These are phyloP conservation scores for Hirtodrosophila trivittata DNA, from an alignment of 2,888 invertebrate species.

Conservation along the genomic window DNA sequence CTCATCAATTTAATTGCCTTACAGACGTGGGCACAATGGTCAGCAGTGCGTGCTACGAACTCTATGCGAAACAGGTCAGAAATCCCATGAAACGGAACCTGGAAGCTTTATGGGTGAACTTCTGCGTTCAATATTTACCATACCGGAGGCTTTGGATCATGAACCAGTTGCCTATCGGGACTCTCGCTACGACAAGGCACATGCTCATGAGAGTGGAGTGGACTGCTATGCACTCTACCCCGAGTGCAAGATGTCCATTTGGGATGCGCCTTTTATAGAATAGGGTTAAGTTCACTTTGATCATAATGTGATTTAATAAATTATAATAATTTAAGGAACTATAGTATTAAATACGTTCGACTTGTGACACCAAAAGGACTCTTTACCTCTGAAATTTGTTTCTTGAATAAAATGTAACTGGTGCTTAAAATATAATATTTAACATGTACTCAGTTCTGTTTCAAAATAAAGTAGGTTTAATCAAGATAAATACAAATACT, in stretches of 20 bases:
- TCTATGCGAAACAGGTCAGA: slow-evolving; percentile 85
- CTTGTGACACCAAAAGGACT: no score
- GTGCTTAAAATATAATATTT: no score
- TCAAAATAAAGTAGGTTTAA: no score
- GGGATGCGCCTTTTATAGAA: slow-evolving; percentile 80
- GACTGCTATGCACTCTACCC: slow-evolving; percentile 76
- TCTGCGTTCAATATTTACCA: slow-evolving; percentile 82
- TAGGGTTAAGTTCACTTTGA: slow-evolving; percentile 26
- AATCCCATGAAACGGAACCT: slow-evolving; percentile 74
- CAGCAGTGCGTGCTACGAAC: slow-evolving; percentile 85
- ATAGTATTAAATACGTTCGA: no score
- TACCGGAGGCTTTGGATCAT: slow-evolving; percentile 77
- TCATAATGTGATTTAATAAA: no score
- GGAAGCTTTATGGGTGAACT: slow-evolving; percentile 82
- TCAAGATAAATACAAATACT: no score
- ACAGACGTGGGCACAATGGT: slow-evolving; percentile 83
- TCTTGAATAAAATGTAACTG: no score
- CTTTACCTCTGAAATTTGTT: no score
- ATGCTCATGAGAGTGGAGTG: slow-evolving; percentile 55
- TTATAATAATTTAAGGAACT: no score
- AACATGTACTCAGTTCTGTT: no score
- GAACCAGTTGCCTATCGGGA: slow-evolving; percentile 59
- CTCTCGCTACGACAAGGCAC: slow-evolving; percentile 79
- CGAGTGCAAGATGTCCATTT: slow-evolving; percentile 80
- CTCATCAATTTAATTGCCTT: no score